A percentile compares a stretch with the other conserved stretches of the same genome.
Evolutionary conservation across 2,113 vertebrate species (phyloP).

Genomic region (Gymnogyps californianus): DNA sequence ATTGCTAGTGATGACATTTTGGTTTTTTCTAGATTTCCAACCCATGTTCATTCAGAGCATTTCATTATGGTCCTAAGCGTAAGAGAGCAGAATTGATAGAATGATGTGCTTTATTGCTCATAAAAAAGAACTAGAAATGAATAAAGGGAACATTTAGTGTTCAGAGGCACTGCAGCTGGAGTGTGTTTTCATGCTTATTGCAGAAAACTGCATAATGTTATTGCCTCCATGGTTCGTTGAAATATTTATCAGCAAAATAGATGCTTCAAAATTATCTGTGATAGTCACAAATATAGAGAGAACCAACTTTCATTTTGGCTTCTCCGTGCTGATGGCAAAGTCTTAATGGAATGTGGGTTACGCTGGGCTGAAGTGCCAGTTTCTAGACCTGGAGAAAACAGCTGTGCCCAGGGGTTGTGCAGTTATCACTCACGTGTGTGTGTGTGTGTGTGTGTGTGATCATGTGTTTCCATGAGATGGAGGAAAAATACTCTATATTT

Average conservation of each 20-base stretch:
- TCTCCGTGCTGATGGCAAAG: background rate
- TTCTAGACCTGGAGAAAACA: background rate
- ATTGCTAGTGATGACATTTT: background rate
- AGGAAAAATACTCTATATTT: background rate
- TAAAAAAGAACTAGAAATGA: background rate
- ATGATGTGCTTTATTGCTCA: background rate
- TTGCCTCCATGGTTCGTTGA: background rate
- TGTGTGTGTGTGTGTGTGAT: background rate
- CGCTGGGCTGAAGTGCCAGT: background rate
- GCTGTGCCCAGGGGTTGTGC: background rate
- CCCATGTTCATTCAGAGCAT: background rate
- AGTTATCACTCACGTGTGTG: fast-evolving
- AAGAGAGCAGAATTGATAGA: background rate
- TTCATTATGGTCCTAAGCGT: conserved; percentile 1
- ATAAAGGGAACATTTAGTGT: background rate
- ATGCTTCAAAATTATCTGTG: background rate
- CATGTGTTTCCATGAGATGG: background rate
- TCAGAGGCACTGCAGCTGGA: background rate
- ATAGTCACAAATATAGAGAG: background rate
- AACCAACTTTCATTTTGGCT: background rate
- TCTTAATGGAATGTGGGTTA: background rate
- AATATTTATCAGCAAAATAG: background rate
- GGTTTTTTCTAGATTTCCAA: background rate
- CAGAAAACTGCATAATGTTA: background rate
- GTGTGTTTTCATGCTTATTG: background rate